Evolutionary conservation across 1,140 invertebrate species (phyloP).

Genomic region (Drosophila pseudoananassae): DNA sequence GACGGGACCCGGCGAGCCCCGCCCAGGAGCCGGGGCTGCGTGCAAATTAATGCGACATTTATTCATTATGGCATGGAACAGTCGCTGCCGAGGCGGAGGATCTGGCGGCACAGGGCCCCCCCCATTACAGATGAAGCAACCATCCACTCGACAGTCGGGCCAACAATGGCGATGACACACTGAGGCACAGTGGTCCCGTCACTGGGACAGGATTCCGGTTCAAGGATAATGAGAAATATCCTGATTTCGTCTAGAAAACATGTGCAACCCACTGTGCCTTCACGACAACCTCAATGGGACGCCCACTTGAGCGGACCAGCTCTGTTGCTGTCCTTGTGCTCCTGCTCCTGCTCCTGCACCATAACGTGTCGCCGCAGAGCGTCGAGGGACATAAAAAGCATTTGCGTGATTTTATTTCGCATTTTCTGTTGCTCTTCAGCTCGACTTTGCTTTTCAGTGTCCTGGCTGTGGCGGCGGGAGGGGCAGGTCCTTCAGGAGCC

Average conservation of each 20-base stretch:
- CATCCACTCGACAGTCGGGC: constrained; percentile 49
- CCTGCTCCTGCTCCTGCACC: background rate
- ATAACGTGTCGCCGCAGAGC: constrained; percentile 41
- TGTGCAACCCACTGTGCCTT: constrained; percentile 33
- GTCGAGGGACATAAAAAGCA: constrained; percentile 62
- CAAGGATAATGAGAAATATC: background rate
- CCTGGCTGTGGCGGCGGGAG: background rate
- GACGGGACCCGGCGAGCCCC: constrained; percentile 43
- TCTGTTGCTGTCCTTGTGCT: background rate
- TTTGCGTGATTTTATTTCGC: constrained; percentile 75
- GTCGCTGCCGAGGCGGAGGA: constrained; percentile 18
- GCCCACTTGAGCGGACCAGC: constrained; percentile 21
- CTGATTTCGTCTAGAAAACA: too few relatives aligned
- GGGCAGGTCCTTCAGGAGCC: too few relatives aligned
- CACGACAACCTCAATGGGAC: constrained; percentile 61
- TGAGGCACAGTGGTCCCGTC: constrained; percentile 13
- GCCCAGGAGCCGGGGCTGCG: constrained; percentile 35
- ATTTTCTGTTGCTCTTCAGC: constrained; percentile 23
- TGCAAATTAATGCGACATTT: constrained; percentile 78
- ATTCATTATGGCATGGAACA: constrained; percentile 69
- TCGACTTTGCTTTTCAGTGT: constrained; percentile 22
- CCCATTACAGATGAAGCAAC: constrained; percentile 36
- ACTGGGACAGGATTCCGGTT: too few relatives aligned
- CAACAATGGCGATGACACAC: constrained; percentile 47
- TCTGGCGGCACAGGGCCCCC: constrained; percentile 3